Percentiles rank a stretch among this genome's conserved stretches.
Conservation (phyloP, 2,888 invertebrate species). For the Odontothrips loti region DNA sequence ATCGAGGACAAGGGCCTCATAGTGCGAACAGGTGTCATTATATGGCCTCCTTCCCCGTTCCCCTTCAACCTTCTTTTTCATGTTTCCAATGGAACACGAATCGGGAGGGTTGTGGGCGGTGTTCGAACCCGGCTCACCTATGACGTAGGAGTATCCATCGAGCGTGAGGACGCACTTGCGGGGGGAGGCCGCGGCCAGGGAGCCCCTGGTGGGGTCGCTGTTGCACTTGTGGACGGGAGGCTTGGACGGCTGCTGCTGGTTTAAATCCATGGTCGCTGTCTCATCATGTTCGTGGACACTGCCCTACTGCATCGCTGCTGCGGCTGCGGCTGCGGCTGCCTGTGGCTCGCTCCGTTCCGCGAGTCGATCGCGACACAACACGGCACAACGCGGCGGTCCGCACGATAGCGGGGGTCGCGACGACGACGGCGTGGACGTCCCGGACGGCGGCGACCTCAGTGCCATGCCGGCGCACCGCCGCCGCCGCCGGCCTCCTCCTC, state of each 20-base stretch:
- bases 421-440: no score
- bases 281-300: not conserved
- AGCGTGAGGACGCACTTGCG: slow-evolving; percentile 77
- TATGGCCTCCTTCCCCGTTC: no score
- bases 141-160: slow-evolving; percentile 83
- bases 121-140: slow-evolving; percentile 57
- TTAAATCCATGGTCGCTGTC: not conserved
- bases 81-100: no score
- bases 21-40: no score
- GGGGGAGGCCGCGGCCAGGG: slow-evolving; percentile 54
- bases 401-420: not conserved
- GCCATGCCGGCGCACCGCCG: not conserved
- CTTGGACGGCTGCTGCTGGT: slow-evolving; percentile 2
- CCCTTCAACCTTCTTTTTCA: no score
- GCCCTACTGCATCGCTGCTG: slow-evolving; percentile 27
- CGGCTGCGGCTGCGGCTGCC: not conserved
- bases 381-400: not conserved
- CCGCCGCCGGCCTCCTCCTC: no score
- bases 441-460: not conserved
- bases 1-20: no score
- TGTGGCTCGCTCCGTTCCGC: not conserved
- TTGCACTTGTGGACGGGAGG: slow-evolving; percentile 39
- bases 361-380: slow-evolving; percentile 1
- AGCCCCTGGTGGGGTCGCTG: slow-evolving; percentile 49
- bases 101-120: not conserved